Base-by-base conservation (phyloP, 2,113 vertebrate genomes). In the Narcine bancroftii region DNA sequence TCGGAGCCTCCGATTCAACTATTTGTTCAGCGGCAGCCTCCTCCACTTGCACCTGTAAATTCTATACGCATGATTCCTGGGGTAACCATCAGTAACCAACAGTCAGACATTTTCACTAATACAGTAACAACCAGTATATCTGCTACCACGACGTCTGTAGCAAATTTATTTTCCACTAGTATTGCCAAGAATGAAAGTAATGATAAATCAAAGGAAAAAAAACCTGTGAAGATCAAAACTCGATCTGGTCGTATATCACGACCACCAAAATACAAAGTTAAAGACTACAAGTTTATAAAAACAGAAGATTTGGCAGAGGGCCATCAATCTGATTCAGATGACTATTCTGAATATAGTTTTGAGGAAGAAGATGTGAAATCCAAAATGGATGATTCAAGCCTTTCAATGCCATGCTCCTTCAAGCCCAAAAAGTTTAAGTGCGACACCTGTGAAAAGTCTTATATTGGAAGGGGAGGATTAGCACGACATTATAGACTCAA, bases 251-350 rank as follows among this genome's bases (percentile, higher is more conserved):
- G 99, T 11, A 97, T 99, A 83, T 99, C 99, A 60, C 95, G 97
- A 2, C 99, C 99, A 0, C 99, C 99, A 0, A 99, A 97, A 94
- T 97, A 99, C 94, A 99, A 99, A 94, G 97, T 97, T 71, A 98
- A 96, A 95, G 98, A 99, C 94, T 99, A 99, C 93, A 99, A 98
- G 92, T 99, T 99, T 94, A 99, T 99, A 92, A 99, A 98, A 94
- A 98, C 95, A 0, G 97, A 99, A 94, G 98, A 99, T 94, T 93
- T 99, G 93, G 98, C 97, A 0, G 97, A 99, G 0, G 95, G 97
- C 92, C 98, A 97, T 94, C 96, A 95, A 87, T 99, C 98, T 0
- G 98, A 98, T 95, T 99, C 98, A 0, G 99, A 99, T n/a, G 99
- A 99, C 93, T 99, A 99, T 92, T 97, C 97, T 0, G 99, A 99